These are phyloP conservation scores for Haliclystus octoradiatus DNA, from an alignment of 30 jellyfish, hydroid and myxozoan genomes.

Conservation along the genomic window DNA sequence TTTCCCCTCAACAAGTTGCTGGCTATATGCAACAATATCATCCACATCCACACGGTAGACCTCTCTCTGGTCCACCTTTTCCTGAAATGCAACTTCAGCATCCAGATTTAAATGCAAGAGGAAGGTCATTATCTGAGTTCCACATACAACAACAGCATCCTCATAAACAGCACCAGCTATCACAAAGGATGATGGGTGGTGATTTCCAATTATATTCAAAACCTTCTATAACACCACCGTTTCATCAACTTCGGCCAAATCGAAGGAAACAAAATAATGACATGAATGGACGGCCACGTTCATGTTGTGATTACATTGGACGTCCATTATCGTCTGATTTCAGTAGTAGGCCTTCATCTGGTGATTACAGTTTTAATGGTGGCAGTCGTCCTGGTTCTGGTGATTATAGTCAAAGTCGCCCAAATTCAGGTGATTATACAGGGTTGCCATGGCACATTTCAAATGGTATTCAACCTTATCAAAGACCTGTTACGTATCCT, in stretches of 20 bases:
- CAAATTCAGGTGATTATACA: conserved; percentile 78
- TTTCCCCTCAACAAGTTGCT: conserved; percentile 68
- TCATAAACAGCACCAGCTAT: conserved; percentile 13
- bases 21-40: too few species aligned
- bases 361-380: conserved; percentile 80
- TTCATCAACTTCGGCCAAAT: conserved; percentile 34
- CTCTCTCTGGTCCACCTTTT: conserved; percentile 91
- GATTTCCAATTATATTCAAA: conserved; percentile 42
- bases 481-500: conserved; percentile 44
- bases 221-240: conserved; percentile 40
- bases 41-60: too few species aligned
- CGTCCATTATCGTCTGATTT: conserved; percentile 90
- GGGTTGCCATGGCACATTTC: conserved; percentile 57
- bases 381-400: conserved; percentile 94
- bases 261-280: conserved; percentile 72
- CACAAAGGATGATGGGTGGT: conserved; percentile 64
- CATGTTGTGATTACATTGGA: conserved; percentile 51
- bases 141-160: too few species aligned
- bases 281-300: not conserved
- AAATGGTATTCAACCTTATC: conserved; percentile 39
- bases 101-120: too few species aligned
- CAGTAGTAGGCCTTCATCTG: conserved; percentile 93
- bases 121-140: too few species aligned
- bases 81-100: conserved; percentile 54
- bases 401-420: conserved; percentile 76